Conservation (phyloP, 2,113 vertebrate genomes). For the Hiodon tergisus region DNA sequence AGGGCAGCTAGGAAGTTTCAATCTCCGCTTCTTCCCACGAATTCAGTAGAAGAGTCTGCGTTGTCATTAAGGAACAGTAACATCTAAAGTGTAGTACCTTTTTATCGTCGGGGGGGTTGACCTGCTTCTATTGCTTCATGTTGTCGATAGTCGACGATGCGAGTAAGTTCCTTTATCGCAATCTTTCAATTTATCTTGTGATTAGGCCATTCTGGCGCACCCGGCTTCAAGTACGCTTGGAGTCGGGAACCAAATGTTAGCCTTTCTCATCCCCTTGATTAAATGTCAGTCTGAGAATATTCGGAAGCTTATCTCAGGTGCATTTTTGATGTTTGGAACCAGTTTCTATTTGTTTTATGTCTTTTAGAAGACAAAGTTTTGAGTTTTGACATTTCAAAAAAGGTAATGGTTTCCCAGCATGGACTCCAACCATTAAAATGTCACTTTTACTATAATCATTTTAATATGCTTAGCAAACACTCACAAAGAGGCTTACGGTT, state of each 20-base stretch:
- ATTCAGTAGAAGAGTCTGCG: background rate
- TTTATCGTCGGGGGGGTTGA: no score
- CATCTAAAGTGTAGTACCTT: no score
- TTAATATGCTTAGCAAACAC: no score
- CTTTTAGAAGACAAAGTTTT: background rate
- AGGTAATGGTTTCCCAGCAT: background rate
- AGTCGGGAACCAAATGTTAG: background rate
- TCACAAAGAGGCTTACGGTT: no score
- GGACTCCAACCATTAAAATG: background rate
- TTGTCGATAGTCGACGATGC: no score
- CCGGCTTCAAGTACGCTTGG: no score
- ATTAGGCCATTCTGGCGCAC: no score
- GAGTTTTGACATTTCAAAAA: background rate
- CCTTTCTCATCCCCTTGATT: background rate
- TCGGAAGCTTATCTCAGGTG: background rate
- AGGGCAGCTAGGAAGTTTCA: background rate
- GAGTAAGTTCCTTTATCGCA: no score
- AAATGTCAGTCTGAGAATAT: conserved; percentile 4
- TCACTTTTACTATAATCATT: no score
- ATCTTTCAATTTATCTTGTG: no score
- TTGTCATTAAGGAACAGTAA: background rate
- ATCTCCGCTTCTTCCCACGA: background rate
- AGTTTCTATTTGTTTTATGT: conserved; percentile 3
- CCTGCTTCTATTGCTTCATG: no score
- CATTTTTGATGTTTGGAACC: background rate